Percentiles rank a stretch among this genome's conserved stretches.
Evolutionary conservation across 2,797 vertebrate genomes (phyloP).

Genomic region (Brachyalestes nurse): DNA sequence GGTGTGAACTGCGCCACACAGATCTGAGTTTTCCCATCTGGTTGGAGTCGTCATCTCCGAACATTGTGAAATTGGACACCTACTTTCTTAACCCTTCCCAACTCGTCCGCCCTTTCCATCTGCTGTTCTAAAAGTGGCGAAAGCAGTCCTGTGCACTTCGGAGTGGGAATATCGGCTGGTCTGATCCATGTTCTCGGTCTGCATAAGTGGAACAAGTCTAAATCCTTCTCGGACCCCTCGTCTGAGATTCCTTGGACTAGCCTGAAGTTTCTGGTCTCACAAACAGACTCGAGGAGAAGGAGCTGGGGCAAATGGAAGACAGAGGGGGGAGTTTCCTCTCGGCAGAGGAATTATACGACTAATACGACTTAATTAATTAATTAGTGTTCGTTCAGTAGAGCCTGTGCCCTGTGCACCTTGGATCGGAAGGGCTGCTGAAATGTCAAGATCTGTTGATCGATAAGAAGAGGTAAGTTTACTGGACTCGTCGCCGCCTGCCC

Average conservation of each 20-base stretch:
- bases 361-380: conserved; percentile 36
- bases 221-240: neutral
- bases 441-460: conserved; percentile 37
- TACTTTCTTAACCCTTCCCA: conserved; percentile 67
- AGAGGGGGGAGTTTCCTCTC: conserved; percentile 53
- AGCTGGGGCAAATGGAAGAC: conserved; percentile 40
- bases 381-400: neutral
- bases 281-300: conserved; percentile 31
- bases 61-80: conserved; percentile 76
- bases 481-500: conserved; percentile 27
- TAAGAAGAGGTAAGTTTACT: conserved; percentile 55
- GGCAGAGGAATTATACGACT: conserved; percentile 38
- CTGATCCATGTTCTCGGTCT: neutral
- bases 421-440: conserved; percentile 26
- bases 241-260: neutral
- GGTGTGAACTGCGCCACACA: conserved; percentile 35
- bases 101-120: conserved; percentile 41
- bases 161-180: neutral
- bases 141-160: neutral
- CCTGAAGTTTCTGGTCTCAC: neutral
- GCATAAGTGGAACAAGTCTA: neutral
- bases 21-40: conserved; percentile 68
- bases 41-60: conserved; percentile 69
- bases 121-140: conserved; percentile 22
- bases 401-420: neutral